These are phyloP conservation scores for Aradus depressus DNA, from an alignment of 2,888 invertebrate genomes.

Conservation along the genomic window DNA sequence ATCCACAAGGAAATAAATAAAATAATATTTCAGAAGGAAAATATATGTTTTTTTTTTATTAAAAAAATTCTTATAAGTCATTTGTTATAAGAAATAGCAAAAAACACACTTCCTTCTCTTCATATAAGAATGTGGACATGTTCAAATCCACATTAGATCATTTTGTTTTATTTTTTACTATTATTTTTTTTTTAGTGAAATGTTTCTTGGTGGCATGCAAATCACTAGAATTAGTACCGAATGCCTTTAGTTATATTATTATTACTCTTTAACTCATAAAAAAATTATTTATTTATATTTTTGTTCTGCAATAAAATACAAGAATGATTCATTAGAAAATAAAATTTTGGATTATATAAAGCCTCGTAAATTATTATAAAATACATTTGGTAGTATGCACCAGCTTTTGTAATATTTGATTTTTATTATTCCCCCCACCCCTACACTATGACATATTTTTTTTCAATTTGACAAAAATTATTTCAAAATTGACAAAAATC, in stretches of 20 bases:
- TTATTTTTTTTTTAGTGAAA: constrained; percentile 22
- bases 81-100: neutral
- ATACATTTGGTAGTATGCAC: constrained; percentile 21
- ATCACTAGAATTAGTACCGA: constrained; percentile 23
- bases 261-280: too few species aligned
- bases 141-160: constrained; percentile 26
- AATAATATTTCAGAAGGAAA: neutral
- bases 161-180: too few species aligned
- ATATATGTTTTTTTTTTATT: neutral
- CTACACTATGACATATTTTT: too few species aligned
- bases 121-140: constrained; percentile 26
- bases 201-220: constrained; percentile 61
- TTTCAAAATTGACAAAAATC: too few species aligned
- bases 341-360: constrained; percentile 12
- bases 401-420: constrained; percentile 21
- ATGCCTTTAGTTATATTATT: constrained; percentile 24
- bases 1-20: neutral
- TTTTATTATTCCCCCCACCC: constrained; percentile 6
- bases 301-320: constrained; percentile 17
- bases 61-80: neutral
- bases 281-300: too few species aligned
- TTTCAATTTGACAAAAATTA: too few species aligned
- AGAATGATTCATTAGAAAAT: constrained; percentile 16
- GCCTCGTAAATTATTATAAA: constrained; percentile 18
- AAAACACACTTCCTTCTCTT: neutral